phyloP scores from a whole-genome alignment of 2,797 vertebrate genomes.

The Zonotrichia albicollis region DNA sequence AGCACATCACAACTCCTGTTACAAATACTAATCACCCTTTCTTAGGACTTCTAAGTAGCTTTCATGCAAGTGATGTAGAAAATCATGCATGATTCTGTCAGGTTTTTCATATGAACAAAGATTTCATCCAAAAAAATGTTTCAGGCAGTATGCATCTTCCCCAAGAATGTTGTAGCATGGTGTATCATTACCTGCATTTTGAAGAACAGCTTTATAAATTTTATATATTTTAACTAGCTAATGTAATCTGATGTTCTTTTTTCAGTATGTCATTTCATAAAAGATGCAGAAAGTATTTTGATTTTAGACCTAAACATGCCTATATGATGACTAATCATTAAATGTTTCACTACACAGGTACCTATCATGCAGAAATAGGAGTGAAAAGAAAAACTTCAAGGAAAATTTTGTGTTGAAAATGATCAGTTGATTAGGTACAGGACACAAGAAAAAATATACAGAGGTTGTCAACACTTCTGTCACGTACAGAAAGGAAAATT shows the following conservation, averaged over 20 bases:
- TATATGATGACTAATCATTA: neutral
- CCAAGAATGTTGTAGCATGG: neutral
- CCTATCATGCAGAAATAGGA: neutral
- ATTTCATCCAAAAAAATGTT: neutral
- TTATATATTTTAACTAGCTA: neutral
- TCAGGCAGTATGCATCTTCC: neutral
- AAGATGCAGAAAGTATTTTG: neutral
- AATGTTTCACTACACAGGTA: neutral
- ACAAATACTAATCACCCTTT: neutral
- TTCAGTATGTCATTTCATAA: neutral
- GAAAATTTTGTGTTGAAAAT: neutral
- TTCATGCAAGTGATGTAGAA: neutral
- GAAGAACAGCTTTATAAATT: neutral
- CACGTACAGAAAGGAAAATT: constrained; percentile 58
- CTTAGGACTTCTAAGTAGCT: neutral
- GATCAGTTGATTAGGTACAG: constrained; percentile 32
- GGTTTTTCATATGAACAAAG: neutral
- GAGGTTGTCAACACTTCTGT: constrained; percentile 54
- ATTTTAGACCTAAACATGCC: neutral
- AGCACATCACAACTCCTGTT: neutral
- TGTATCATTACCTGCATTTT: neutral
- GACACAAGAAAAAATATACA: constrained; percentile 43
- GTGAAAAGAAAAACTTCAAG: neutral
- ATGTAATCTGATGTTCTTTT: neutral
- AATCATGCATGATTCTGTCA: neutral